Conservation (phyloP, 2,113 vertebrate species). For the Motacilla alba region DNA sequence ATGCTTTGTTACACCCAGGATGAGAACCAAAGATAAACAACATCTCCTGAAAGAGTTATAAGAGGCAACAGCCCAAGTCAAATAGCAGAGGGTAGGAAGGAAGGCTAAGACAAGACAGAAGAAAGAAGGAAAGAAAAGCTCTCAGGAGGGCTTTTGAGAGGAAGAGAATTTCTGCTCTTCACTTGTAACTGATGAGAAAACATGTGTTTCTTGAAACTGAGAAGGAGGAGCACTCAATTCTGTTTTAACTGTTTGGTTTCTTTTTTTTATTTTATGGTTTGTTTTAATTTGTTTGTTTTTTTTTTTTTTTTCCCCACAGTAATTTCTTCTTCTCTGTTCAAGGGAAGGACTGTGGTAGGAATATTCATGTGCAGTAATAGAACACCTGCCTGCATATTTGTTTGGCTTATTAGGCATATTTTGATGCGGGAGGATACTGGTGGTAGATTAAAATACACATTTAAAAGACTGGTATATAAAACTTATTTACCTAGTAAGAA, state of each 20-base stretch:
- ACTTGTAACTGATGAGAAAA: not conserved
- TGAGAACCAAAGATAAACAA: not conserved
- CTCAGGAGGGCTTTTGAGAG: not conserved
- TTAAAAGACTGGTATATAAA: not conserved
- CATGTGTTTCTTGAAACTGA: not conserved
- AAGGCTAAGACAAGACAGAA: not conserved
- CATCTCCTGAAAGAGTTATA: not conserved
- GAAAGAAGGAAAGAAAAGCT: not conserved
- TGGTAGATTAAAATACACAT: not conserved
- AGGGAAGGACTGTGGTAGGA: not conserved
- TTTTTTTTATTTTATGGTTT: not conserved
- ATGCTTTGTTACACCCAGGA: not conserved
- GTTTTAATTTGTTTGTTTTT: not conserved
- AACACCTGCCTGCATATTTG: not conserved
- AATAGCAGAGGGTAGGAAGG: not conserved
- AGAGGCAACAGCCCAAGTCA: not conserved
- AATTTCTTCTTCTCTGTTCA: not conserved
- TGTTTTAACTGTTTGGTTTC: accelerated
- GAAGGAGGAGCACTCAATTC: not conserved
- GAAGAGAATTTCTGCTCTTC: not conserved
- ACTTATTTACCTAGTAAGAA: not conserved
- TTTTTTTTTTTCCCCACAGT: not conserved
- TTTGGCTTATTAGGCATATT: not conserved
- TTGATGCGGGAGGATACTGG: not conserved
- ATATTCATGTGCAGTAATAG: not conserved